Conservation (phyloP, 2,888 invertebrate genomes). For the Agrypnus murinus region DNA sequence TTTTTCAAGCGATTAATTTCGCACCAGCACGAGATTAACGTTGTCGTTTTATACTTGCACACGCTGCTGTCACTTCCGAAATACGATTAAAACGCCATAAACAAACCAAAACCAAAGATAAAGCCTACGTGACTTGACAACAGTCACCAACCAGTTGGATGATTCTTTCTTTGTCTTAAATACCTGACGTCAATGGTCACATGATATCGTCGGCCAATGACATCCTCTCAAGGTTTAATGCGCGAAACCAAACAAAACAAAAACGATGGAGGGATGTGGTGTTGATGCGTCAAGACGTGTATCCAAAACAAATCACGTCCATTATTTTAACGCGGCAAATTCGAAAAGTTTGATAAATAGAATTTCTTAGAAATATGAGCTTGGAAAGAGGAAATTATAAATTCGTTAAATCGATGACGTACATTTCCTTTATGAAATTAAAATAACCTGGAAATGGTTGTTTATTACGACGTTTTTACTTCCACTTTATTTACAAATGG, state of each 20-base stretch:
- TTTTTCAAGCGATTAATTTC: constrained; percentile 49
- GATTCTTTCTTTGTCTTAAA: constrained; percentile 59
- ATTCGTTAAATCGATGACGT: too few relatives aligned
- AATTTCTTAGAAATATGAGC: too few relatives aligned
- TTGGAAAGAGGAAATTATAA: too few relatives aligned
- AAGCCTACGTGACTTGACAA: constrained; percentile 64
- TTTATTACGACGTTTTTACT: too few relatives aligned
- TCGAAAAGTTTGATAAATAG: too few relatives aligned
- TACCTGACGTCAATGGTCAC: constrained; percentile 57
- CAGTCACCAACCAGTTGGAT: constrained; percentile 60
- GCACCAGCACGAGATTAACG: constrained; percentile 41
- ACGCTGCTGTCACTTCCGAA: constrained; percentile 32
- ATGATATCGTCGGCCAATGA: constrained; percentile 52
- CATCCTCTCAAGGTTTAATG: constrained; percentile 39
- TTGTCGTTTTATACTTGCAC: constrained; percentile 11
- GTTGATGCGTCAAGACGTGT: constrained; percentile 1
- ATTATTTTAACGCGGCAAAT: background rate
- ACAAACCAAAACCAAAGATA: constrained; percentile 33
- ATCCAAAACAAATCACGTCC: constrained; percentile 5
- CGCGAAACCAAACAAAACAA: constrained; percentile 46
- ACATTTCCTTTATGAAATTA: too few relatives aligned
- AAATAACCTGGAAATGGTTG: too few relatives aligned
- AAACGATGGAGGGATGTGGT: constrained; percentile 7
- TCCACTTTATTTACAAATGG: too few relatives aligned
- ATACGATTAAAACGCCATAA: constrained; percentile 36